Evolutionary conservation across 2,113 vertebrate genomes (phyloP).

Genomic region (Perca flavescens): DNA sequence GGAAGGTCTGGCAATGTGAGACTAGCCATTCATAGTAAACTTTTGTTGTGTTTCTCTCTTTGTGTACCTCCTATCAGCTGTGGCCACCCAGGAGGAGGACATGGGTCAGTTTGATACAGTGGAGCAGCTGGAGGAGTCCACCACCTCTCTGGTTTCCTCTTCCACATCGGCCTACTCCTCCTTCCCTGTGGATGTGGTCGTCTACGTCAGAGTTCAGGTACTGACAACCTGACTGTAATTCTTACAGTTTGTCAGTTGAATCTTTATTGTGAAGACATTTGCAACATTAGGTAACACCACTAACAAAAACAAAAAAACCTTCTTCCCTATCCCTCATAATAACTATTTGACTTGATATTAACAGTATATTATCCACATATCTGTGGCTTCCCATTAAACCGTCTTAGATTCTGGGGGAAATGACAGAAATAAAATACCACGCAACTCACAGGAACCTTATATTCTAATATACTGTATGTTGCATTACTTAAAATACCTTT

Average conservation of each 20-base stretch:
- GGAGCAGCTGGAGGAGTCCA: constrained; percentile 94
- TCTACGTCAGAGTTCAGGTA: constrained; percentile 99
- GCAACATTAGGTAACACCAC: not conserved
- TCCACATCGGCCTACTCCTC: constrained; percentile 96
- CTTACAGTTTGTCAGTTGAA: not conserved
- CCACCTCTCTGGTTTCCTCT: constrained; percentile 94
- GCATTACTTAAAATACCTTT: not conserved
- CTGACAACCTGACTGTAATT: not conserved
- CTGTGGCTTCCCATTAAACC: not conserved
- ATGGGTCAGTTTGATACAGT: constrained; percentile 96
- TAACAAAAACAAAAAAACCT: not conserved
- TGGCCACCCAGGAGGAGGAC: constrained; percentile 95
- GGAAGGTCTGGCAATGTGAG: too few species aligned
- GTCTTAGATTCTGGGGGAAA: not conserved
- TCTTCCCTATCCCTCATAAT: not conserved
- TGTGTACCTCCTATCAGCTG: constrained; percentile 74
- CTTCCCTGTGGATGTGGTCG: constrained; percentile 98
- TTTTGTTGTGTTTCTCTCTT: not conserved
- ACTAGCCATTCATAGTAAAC: not conserved
- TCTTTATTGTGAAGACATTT: not conserved
- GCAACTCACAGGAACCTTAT: not conserved
- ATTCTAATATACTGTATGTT: not conserved
- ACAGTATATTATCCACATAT: not conserved
- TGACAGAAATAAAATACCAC: not conserved
- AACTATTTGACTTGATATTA: not conserved